Percentiles rank a stretch among this genome's conserved stretches.
Evolutionary conservation across 2,797 vertebrate genomes (phyloP).

Genomic region (Botia kubotai): DNA sequence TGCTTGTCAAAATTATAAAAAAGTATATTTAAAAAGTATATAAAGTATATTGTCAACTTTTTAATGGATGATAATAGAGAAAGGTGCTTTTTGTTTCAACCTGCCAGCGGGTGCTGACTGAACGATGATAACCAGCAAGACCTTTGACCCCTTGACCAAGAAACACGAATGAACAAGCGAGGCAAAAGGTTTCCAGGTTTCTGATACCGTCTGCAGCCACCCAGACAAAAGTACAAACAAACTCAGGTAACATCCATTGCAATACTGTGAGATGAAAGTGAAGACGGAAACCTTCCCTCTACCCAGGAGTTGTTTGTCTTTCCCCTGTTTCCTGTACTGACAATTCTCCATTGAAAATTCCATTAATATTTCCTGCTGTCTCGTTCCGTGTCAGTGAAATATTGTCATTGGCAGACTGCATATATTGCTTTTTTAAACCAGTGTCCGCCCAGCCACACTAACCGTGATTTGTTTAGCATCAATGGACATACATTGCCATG

Average conservation of each 20-base stretch:
- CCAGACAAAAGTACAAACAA: background rate
- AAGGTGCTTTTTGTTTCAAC: background rate
- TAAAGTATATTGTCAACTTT: background rate
- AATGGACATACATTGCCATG: constrained; percentile 9
- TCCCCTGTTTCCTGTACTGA: constrained; percentile 15
- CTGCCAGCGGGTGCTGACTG: background rate
- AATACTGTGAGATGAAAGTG: background rate
- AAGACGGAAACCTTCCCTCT: background rate
- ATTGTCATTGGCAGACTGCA: constrained; percentile 17
- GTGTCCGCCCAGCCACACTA: constrained; percentile 19
- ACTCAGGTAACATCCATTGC: background rate
- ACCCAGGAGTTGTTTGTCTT: constrained; percentile 18
- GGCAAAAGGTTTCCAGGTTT: background rate
- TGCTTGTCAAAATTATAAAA: background rate
- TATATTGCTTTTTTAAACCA: constrained; percentile 7
- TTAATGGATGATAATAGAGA: background rate
- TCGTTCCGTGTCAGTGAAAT: constrained; percentile 40
- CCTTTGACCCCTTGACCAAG: background rate
- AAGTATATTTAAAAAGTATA: no score
- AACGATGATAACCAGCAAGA: background rate
- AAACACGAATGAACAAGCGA: background rate
- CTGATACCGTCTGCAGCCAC: background rate
- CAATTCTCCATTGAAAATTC: constrained; percentile 33
- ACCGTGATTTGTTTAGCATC: constrained; percentile 22
- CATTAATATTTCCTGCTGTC: constrained; percentile 30